phyloP scores from a whole-genome alignment of 2,888 invertebrate genomes.

The Pomacea canaliculata region DNA sequence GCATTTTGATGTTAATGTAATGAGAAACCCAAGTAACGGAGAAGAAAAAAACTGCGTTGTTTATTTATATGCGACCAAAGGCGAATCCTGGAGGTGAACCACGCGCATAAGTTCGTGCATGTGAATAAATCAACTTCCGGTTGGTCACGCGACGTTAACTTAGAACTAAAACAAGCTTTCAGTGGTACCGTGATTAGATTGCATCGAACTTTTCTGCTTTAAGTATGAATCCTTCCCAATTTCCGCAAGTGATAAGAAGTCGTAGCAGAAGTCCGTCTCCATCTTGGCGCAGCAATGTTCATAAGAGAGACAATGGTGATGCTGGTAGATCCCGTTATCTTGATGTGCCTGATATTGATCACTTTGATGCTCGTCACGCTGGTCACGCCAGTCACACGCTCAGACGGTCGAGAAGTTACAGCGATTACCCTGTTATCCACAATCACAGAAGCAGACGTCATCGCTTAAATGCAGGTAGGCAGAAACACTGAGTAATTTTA shows the following conservation, averaged over 20 bases:
- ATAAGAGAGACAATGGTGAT: background rate
- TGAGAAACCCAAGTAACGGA: no score
- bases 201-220: background rate
- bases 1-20: no score
- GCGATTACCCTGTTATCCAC: background rate
- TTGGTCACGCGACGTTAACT: no score
- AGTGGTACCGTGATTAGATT: no score
- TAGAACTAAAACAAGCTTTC: no score
- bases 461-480: background rate
- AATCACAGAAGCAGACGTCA: background rate
- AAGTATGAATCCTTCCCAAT: constrained; percentile 20
- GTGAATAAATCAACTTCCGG: no score
- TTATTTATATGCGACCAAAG: no score
- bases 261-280: constrained; percentile 22
- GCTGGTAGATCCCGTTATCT: background rate
- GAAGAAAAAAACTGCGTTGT: no score
- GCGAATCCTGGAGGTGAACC: no score
- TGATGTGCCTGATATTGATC: background rate
- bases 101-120: no score
- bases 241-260: constrained; percentile 25
- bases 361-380: background rate
- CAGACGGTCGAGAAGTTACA: background rate
- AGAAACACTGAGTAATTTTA: background rate
- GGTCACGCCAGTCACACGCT: background rate
- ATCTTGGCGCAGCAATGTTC: background rate